phyloP scores from a whole-genome alignment of 2,888 invertebrate genomes.

The Smittia aterrima region DNA sequence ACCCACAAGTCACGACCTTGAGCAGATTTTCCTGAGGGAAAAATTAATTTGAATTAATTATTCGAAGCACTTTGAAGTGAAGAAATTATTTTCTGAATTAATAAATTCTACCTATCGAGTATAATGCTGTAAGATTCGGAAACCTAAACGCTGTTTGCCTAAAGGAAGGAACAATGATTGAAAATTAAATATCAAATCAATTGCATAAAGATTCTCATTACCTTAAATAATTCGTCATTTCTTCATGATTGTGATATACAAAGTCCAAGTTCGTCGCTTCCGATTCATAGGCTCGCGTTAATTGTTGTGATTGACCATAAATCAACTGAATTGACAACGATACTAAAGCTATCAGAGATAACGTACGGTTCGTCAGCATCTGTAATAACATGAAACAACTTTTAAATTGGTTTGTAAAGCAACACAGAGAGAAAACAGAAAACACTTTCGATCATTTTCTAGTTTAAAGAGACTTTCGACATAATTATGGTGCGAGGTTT shows the following conservation, averaged over 20 bases:
- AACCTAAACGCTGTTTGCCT: slow-evolving; percentile 71
- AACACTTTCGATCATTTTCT: slow-evolving; percentile 22
- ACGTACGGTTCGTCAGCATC: slow-evolving; percentile 5
- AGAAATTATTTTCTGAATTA: not conserved
- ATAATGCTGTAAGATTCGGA: slow-evolving; percentile 84
- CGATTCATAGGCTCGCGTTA: slow-evolving; percentile 11
- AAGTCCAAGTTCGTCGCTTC: slow-evolving; percentile 60
- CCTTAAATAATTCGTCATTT: slow-evolving; percentile 77
- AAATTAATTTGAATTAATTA: not conserved
- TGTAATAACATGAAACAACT: slow-evolving; percentile 9
- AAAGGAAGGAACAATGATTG: slow-evolving; percentile 18
- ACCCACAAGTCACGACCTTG: slow-evolving; percentile 94
- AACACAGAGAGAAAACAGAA: not conserved
- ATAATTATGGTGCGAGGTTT: not conserved
- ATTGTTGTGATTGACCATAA: slow-evolving; percentile 31
- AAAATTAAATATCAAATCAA: slow-evolving; percentile 20
- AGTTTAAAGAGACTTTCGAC: not conserved
- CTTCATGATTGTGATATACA: slow-evolving; percentile 83
- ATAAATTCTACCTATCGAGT: slow-evolving; percentile 72
- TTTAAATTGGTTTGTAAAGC: not conserved
- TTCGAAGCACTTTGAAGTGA: slow-evolving; percentile 1
- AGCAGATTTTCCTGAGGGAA: slow-evolving; percentile 64
- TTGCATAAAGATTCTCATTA: slow-evolving; percentile 45
- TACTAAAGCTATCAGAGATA: slow-evolving; percentile 35
- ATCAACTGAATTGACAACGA: slow-evolving; percentile 10